Conservation (phyloP, 2,888 invertebrate species). For the Epirrhoe alternata region DNA sequence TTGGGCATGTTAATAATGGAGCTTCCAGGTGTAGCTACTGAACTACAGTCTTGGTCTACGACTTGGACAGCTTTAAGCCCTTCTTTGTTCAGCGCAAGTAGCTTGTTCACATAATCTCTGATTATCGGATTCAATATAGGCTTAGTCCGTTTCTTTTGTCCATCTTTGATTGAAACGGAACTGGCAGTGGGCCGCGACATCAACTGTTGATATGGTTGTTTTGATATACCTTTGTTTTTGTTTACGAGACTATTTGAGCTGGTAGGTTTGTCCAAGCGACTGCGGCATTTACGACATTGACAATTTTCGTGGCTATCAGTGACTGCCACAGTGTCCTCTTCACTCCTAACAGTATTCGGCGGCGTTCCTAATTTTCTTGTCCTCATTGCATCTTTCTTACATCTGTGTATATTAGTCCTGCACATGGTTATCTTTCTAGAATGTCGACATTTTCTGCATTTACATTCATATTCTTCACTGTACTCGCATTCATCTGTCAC, state of each 20-base stretch:
- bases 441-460: slow-evolving; percentile 53
- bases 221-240: slow-evolving; percentile 43
- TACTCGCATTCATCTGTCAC: slow-evolving; percentile 42
- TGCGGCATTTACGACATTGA: slow-evolving; percentile 46
- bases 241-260: slow-evolving; percentile 38
- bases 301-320: slow-evolving; percentile 39
- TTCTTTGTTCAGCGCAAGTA: slow-evolving; percentile 70
- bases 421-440: slow-evolving; percentile 39
- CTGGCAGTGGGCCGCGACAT: slow-evolving; percentile 30
- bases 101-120: slow-evolving; percentile 71
- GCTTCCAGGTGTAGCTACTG: slow-evolving; percentile 76
- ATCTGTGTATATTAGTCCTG: slow-evolving; percentile 33
- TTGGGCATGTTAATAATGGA: slow-evolving; percentile 72
- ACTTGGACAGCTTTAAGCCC: slow-evolving; percentile 73
- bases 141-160: slow-evolving; percentile 39
- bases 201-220: slow-evolving; percentile 43
- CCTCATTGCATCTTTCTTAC: slow-evolving; percentile 37
- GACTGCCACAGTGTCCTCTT: slow-evolving; percentile 13
- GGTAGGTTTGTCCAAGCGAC: slow-evolving; percentile 30
- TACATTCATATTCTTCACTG: slow-evolving; percentile 49
- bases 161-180: slow-evolving; percentile 41
- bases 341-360: slow-evolving; percentile 60
- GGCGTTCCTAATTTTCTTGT: slow-evolving; percentile 50
- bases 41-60: slow-evolving; percentile 76
- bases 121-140: slow-evolving; percentile 64